Evolutionary conservation across 2,113 vertebrate genomes (phyloP).

Genomic region (Accipiter cooperii): DNA sequence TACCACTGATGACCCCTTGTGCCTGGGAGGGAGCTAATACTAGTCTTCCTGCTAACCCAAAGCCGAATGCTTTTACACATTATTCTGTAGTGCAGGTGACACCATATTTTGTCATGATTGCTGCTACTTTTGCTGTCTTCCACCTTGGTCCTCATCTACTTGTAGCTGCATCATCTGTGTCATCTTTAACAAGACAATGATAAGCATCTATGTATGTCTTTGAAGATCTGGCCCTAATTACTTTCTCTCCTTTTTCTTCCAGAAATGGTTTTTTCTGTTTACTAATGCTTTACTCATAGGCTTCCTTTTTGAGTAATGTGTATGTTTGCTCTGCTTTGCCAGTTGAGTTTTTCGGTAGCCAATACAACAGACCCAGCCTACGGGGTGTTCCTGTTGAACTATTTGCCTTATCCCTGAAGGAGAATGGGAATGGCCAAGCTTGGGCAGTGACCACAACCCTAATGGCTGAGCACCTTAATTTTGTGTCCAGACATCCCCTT

Average conservation of each 20-base stretch:
- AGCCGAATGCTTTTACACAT: fast-evolving
- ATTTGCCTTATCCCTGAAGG: not conserved
- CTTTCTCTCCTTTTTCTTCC: not conserved
- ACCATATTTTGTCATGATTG: not conserved
- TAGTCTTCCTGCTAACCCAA: too few species aligned
- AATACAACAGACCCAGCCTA: fast-evolving
- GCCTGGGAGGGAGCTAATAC: not conserved
- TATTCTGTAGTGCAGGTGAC: not conserved
- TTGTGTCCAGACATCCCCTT: not conserved
- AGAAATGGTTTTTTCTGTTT: not conserved
- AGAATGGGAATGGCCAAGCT: not conserved
- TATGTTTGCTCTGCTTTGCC: not conserved
- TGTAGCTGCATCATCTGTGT: not conserved
- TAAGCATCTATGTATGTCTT: not conserved
- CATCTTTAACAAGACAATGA: not conserved
- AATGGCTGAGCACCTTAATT: not conserved
- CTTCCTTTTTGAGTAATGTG: not conserved
- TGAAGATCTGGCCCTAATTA: too few species aligned
- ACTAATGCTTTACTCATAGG: not conserved
- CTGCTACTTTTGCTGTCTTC: not conserved
- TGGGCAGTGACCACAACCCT: too few species aligned
- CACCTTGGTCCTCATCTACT: not conserved
- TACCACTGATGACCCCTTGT: too few species aligned
- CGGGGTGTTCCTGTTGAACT: not conserved
- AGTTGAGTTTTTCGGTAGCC: not conserved